Evolutionary conservation across 2,113 vertebrate species (phyloP), one percentile per base, ranked within the genome.

Genomic region (Muntiacus muntjak): DNA sequence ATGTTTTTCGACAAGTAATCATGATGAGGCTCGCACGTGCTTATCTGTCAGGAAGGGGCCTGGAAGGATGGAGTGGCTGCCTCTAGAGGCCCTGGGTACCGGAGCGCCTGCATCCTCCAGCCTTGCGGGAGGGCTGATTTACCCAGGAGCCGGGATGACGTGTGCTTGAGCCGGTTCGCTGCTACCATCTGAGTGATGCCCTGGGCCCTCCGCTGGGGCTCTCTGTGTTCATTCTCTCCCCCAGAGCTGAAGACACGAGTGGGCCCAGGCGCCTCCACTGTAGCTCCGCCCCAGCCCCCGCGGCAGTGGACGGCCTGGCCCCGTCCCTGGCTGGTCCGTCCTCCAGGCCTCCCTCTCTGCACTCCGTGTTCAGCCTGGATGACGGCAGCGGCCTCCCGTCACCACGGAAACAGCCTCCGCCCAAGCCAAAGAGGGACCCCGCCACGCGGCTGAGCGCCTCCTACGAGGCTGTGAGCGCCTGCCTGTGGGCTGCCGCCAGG

Each of bases 381-480:
- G 99, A 99, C 0, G 98, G 98, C 98, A 97, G 50, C 62, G 97
- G 98, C 97, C 99, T 99, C 86, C 99, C 99, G 2, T 99, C 99
- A 14, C 99, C 99, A 97, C 98, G 99, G 98, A 99, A 99, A 99
- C 99, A 99, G 97, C 99, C 99, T 98, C 99, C 99, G 45, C 99
- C 99, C 78, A 99, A 99, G 98, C 99, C 99, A 96, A 99, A 99
- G 99, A 99, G 99, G 98, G 99, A 99, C 98, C 99, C 99, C 62
- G 99, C 99, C 98, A 99, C 99, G 4, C 98, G 99, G 92, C 99
- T 99, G 98, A 99, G 99, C 15, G 99, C 99, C 78, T 99, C 99
- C 0, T 99, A 99, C 3, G 99, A 99, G 98, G 99, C 99, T 2
- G 99, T 99, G 93, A 99, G 99, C 23, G 99, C 99, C 55, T 99